Base-by-base conservation (phyloP, 2,797 vertebrate species). In the Cossypha dichroa region DNA sequence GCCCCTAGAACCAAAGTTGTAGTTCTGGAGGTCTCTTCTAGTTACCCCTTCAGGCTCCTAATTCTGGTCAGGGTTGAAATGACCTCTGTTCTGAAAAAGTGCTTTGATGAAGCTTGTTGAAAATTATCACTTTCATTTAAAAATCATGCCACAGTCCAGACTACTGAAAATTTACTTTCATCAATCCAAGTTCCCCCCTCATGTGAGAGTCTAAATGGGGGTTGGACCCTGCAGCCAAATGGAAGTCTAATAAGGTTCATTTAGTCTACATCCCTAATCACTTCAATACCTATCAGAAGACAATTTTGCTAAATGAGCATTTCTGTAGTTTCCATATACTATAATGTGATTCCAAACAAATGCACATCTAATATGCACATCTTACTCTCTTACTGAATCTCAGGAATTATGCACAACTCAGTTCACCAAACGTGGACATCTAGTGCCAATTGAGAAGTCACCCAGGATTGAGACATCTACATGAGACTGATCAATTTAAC, bases 111-210 rank as follows among this genome's bases (percentile, higher is more conserved):
- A 52, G 4, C 33, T 38, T 60, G 14, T 51, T 60, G 38, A 69
- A 85, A 74, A 46, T 29, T 19, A 46, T 23, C 13, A 16, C 15
- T 52, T 76, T 46, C 21, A 38, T 29, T 25, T 46, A 9, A 68
- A 77, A 54, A 34, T 40, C 5, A 7, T 31, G 33, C 11, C 0
- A 0, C 15, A 54, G 14, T 17, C 5, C 13, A 77, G 19, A 15
- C 6, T 49, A 45, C 12, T 1, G 7, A 77, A n/a, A 20, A 10
- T 46, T 72, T 62, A 13, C 15, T 81, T 63, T 41, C 29, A 73
- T n/a, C 11, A 58, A 22, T 51, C 23, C 31, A 52, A 68, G 29
- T 21, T 5, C 2, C 11, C 8, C 23, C 11, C 1, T 45, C 18
- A 7, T 13, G 6, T 66, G 15, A 9, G 28, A 56, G 9, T 70